Percentiles rank a stretch among this genome's conserved stretches.
phyloP scores from a whole-genome alignment of 2,888 invertebrate species.

The Aelia acuminata region DNA sequence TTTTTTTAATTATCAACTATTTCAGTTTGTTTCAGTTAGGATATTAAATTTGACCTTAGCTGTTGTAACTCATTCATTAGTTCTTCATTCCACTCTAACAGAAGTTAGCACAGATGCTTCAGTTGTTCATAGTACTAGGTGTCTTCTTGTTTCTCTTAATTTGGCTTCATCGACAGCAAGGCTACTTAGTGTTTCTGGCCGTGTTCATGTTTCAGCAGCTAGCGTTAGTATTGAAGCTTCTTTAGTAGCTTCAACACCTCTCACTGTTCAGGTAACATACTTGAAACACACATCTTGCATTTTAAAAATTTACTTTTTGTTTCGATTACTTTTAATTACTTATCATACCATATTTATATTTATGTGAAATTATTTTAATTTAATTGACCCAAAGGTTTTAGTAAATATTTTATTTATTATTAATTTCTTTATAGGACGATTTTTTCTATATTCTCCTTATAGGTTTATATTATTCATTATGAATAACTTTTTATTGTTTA shows the following conservation, averaged over 20 bases:
- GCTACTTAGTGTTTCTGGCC: constrained; percentile 76
- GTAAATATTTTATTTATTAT: too few species aligned
- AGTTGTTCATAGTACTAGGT: constrained; percentile 78
- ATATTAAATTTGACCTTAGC: constrained; percentile 80
- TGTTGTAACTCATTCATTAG: constrained; percentile 77
- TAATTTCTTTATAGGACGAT: too few species aligned
- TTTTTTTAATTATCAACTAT: constrained; percentile 57
- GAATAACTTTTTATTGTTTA: too few species aligned
- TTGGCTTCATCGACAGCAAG: constrained; percentile 76
- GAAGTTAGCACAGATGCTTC: constrained; percentile 80
- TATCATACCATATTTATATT: too few species aligned
- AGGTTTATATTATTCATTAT: too few species aligned
- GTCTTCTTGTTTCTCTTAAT: constrained; percentile 81
- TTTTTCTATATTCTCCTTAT: too few species aligned
- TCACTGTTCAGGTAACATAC: constrained; percentile 81
- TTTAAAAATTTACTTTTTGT: too few species aligned
- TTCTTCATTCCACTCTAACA: constrained; percentile 79
- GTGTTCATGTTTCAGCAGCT: constrained; percentile 58
- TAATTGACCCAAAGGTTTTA: too few species aligned
- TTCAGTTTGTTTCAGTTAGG: constrained; percentile 88
- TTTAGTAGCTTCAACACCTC: constrained; percentile 84
- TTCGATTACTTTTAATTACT: too few species aligned
- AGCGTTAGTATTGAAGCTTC: constrained; percentile 80
- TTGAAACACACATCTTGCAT: too few species aligned
- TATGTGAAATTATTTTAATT: too few species aligned